Base-by-base conservation (phyloP, 1,140 invertebrate genomes). In the Drosophila dunni region DNA sequence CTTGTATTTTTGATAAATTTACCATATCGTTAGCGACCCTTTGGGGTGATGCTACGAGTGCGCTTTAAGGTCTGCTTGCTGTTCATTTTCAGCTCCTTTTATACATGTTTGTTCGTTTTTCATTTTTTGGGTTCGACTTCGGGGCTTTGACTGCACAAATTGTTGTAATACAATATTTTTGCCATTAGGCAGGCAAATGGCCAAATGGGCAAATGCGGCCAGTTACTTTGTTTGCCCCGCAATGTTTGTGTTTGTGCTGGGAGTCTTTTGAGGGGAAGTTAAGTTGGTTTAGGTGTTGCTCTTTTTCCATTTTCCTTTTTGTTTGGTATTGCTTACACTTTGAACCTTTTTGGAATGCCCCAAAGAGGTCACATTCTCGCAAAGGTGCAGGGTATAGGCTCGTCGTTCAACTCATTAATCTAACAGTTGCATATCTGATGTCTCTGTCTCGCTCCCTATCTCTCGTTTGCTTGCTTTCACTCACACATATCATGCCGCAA, bases 151-250 rank as follows among this genome's bases (percentile, higher is more conserved):
- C 67, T 76, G 71, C 64, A 79, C 68, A 80, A 78, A 78, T 88
- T 88, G 80, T 89, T 88, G 83, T 88, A 88, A 88, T 88, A 88
- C 83, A 89, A 88, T 89, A 89, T 89, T 89, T 89, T 89, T 57
- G 71, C 84, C 84, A 89, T 89, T 89, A 89, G 80, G 74, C 81
- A 68, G 66, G 53, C 79, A 82, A 82, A 83, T 82, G 79, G 80
- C 46, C 78, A 80, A 80, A 83, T 82, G 79, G 80, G 46, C 78
- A 80, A 80, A 48, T 79, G 66, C 60, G 66, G 78, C 68, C 77
- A 67, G 65, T 77, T 70, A 78, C 64, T 78, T 72, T 83, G 80
- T 81, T 82, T 88, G 79, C 75, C 66, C 66, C 62, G 66, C 79
- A 78, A 71, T 82, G 80, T 82, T 83, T 83, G 75, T 61, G 45